Evolutionary conservation across 2,113 vertebrate species (phyloP).

Genomic region (Leuciscus idus): DNA sequence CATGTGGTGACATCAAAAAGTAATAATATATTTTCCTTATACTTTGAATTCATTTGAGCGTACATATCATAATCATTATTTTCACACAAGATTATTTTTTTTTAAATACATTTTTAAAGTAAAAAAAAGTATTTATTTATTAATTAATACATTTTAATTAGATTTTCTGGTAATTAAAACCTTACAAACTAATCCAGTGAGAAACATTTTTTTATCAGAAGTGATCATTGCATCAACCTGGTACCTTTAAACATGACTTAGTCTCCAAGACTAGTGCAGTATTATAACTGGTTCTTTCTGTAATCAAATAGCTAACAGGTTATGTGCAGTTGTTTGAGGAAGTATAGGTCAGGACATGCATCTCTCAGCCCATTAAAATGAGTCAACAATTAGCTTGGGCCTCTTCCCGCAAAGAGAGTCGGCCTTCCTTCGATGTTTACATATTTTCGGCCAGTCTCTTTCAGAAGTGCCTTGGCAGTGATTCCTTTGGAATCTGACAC

Average conservation of each 20-base stretch:
- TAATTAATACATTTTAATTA: too few species aligned
- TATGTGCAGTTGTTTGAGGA: constrained; percentile 16
- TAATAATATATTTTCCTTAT: background rate
- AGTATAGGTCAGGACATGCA: constrained; percentile 37
- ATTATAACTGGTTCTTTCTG: background rate
- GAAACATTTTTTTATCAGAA: background rate
- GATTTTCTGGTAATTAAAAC: too few species aligned
- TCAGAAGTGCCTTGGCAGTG: constrained; percentile 23
- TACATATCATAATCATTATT: too few species aligned
- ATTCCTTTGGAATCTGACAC: constrained; percentile 28
- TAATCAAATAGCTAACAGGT: background rate
- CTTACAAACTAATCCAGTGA: background rate
- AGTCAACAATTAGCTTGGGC: constrained; percentile 39
- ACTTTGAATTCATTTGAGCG: too few species aligned
- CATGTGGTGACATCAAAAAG: background rate
- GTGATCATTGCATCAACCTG: background rate
- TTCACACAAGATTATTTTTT: too few species aligned
- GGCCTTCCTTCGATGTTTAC: constrained; percentile 17
- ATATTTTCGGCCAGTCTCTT: constrained; percentile 29
- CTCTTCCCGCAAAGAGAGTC: constrained; percentile 37
- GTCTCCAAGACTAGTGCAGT: background rate
- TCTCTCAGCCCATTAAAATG: constrained; percentile 31
- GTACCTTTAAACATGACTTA: background rate
- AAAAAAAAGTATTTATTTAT: too few species aligned
- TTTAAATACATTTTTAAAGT: too few species aligned